Conservation (phyloP, 2,113 vertebrate genomes). For the Syngnathus scovelli region DNA sequence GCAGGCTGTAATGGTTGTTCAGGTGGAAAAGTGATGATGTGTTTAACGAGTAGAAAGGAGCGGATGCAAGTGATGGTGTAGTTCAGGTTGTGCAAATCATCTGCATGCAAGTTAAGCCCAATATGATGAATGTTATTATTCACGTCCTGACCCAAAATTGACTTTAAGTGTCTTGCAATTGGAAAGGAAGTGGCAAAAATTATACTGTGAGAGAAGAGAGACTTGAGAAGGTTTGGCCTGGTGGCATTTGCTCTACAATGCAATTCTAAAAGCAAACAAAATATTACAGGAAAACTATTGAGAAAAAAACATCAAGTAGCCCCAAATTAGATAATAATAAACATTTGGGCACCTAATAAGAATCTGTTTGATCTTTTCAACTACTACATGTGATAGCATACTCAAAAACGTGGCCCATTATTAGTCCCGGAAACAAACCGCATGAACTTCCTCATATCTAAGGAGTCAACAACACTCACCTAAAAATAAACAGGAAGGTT, state of each 20-base stretch:
- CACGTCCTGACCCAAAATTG: background rate
- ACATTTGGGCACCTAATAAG: background rate
- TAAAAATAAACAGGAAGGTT: background rate
- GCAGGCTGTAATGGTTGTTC: constrained; percentile 11
- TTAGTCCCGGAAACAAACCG: too few species aligned
- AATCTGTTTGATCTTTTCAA: background rate
- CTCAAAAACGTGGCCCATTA: background rate
- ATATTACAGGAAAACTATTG: background rate
- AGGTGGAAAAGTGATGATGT: constrained; percentile 51
- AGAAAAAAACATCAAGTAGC: background rate
- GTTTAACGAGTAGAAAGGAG: constrained; percentile 23
- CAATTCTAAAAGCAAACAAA: background rate
- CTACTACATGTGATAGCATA: background rate
- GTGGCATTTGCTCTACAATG: background rate
- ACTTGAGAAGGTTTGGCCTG: background rate
- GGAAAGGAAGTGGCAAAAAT: background rate
- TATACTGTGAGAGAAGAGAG: background rate
- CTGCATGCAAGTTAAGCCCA: constrained; percentile 29
- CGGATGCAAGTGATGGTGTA: constrained; percentile 36
- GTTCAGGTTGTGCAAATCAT: constrained; percentile 20
- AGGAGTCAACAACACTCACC: background rate
- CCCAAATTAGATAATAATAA: background rate
- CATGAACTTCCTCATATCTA: background rate
- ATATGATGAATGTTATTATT: constrained; percentile 4
- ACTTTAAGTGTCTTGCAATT: background rate